Evolutionary conservation across 2,113 vertebrate species (phyloP).

Genomic region (Urocolius indicus): DNA sequence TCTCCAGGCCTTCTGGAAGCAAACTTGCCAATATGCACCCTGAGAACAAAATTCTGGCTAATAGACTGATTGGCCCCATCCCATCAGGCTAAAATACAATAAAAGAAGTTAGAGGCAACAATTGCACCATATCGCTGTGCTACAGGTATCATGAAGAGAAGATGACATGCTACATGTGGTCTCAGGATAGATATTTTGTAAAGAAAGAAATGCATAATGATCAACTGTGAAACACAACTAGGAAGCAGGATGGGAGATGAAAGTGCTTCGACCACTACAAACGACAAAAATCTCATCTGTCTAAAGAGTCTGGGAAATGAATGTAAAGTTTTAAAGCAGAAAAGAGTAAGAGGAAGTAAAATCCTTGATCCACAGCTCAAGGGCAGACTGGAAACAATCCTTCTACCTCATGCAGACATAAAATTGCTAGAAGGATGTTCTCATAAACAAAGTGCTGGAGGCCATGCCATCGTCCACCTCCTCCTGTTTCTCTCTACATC

Average conservation of each 20-base stretch:
- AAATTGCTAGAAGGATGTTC: conserved; percentile 70
- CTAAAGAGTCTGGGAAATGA: conserved; percentile 25
- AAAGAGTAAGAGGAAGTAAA: conserved; percentile 26
- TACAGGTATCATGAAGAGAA: not conserved
- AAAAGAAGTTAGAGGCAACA: not conserved
- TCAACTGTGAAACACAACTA: not conserved
- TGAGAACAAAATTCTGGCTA: not conserved
- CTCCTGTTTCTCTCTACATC: conserved; percentile 54
- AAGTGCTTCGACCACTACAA: not conserved
- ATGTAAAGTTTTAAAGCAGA: conserved; percentile 24
- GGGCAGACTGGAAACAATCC: conserved; percentile 55
- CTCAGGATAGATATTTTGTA: not conserved
- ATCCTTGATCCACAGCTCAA: conserved; percentile 68
- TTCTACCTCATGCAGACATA: conserved; percentile 49
- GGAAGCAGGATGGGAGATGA: not conserved
- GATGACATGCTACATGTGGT: not conserved
- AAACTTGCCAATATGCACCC: fast-evolving
- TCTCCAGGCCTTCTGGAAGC: not conserved
- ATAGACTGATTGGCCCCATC: not conserved
- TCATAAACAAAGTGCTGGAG: conserved; percentile 72
- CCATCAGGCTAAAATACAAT: not conserved
- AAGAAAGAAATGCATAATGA: not conserved
- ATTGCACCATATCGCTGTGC: not conserved
- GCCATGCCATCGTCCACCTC: conserved; percentile 57
- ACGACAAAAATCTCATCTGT: not conserved